Conservation (phyloP, 1,140 invertebrate genomes). For the Acyrthosiphon pisum region DNA sequence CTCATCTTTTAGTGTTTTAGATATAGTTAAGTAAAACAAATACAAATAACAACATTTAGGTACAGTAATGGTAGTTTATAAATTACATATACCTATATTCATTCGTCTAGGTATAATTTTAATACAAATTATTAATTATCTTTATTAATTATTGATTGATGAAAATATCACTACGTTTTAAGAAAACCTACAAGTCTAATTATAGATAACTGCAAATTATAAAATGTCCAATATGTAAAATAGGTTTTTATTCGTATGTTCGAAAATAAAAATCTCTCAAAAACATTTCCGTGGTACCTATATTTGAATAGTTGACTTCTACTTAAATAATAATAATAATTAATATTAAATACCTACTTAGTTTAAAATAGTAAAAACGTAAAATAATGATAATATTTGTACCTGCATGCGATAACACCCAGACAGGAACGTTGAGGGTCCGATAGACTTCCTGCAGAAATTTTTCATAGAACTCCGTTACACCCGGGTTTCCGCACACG, state of each 20-base stretch:
- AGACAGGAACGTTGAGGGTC: conserved; percentile 70
- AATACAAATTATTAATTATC: neutral
- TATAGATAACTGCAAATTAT: neutral
- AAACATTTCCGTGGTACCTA: neutral
- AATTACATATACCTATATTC: neutral
- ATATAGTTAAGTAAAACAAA: neutral
- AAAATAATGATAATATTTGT: neutral
- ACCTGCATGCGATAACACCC: conserved; percentile 75
- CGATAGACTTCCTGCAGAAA: conserved; percentile 73
- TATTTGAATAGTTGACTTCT: neutral
- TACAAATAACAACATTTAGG: neutral
- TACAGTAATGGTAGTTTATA: neutral
- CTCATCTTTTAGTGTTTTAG: neutral
- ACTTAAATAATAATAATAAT: neutral
- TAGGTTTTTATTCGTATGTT: neutral
- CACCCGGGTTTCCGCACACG: conserved; percentile 76
- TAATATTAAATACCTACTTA: neutral
- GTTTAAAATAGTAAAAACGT: neutral
- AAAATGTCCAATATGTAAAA: neutral
- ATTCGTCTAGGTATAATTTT: neutral
- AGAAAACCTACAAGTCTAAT: neutral
- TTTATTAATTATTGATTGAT: neutral
- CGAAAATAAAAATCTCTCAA: neutral
- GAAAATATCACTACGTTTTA: neutral
- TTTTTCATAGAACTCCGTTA: conserved; percentile 74